phyloP scores from a whole-genome alignment of 2,888 invertebrate species.

The Aspidiotus rigidus region DNA sequence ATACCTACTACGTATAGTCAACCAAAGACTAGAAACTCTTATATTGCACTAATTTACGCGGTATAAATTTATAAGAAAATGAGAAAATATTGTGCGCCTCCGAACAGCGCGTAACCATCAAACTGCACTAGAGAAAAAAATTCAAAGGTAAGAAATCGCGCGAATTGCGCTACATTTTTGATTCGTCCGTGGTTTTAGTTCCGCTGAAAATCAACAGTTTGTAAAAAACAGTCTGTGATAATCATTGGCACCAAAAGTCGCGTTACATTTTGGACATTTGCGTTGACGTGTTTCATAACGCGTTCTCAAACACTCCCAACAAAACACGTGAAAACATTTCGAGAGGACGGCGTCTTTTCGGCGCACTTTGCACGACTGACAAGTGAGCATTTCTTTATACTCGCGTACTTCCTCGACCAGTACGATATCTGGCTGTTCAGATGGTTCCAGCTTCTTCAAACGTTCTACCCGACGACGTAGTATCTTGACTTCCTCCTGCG shows the following conservation, averaged over 20 bases:
- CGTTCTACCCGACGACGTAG: conserved; percentile 86
- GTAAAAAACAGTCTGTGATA: conserved; percentile 89
- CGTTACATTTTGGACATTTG: conserved; percentile 99
- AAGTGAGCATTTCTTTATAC: conserved; percentile 95
- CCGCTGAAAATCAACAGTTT: conserved; percentile 12
- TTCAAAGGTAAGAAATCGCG: too few relatives aligned
- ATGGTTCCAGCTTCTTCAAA: conserved; percentile 94
- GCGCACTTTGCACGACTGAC: conserved; percentile 96
- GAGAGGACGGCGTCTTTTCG: conserved; percentile 96
- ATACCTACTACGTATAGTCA: too few relatives aligned
- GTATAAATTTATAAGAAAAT: too few relatives aligned
- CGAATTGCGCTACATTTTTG: too few relatives aligned
- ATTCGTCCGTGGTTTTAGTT: too few relatives aligned
- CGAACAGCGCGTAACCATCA: too few relatives aligned
- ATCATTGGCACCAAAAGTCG: conserved; percentile 97
- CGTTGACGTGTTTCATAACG: conserved; percentile 96
- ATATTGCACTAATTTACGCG: too few relatives aligned
- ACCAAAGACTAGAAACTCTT: too few relatives aligned
- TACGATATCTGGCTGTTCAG: conserved; percentile 93
- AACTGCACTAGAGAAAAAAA: too few relatives aligned
- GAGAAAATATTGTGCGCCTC: too few relatives aligned
- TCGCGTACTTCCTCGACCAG: conserved; percentile 94
- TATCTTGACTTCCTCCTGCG: conserved; percentile 82
- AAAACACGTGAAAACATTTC: conserved; percentile 99
- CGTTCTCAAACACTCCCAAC: conserved; percentile 95